Evolutionary conservation across 2,113 vertebrate species (phyloP), one percentile per base, ranked within the genome.

Genomic region (Lucifuga dentata): DNA sequence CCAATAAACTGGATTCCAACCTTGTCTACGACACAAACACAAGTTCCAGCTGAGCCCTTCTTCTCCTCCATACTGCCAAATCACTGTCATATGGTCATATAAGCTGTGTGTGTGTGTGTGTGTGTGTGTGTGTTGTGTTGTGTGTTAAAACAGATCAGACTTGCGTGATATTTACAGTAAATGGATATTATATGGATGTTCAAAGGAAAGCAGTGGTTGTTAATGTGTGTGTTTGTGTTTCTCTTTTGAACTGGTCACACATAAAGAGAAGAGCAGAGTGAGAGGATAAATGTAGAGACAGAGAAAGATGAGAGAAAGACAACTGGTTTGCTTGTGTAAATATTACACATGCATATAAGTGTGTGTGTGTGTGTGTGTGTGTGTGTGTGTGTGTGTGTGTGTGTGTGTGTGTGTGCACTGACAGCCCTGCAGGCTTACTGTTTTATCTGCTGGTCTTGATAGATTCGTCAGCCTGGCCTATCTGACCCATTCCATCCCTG

Each of bases 401-500:
- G 53, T 41, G 59, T 41, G 35, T 0, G 61, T 41, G 32, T 16
- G 38, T 50, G 60, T 50, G 38, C 15, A 6, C 15, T 16, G 32
- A 36, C 40, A 1, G 62, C 40, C 36, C 48, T 52, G 51, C 39
- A 41, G 29, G 43, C 51, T 35, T 38, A 80, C 55, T 76, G 59
- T 86, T 86, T n/a, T 83, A 74, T 86, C 83, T 50, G 65, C 59
- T 48, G 52, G 79, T 83, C 78, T 78, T 75, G 81, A 89, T 76
- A 46, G 78, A 85, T 85, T 78, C 46, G 63, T 86, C 81, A 78
- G 76, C 67, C 52, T 65, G 78, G 78, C 80, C 88, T 83, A 80
- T 84, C 81, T 84, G 83, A 87, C 70, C 86, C 67, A 63, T 64
- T 86, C 70, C 77, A 81, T 88, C 78, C 81, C 74, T 58, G 67